phyloP scores from a whole-genome alignment of 2,888 invertebrate genomes.

The Conus canariensis region DNA sequence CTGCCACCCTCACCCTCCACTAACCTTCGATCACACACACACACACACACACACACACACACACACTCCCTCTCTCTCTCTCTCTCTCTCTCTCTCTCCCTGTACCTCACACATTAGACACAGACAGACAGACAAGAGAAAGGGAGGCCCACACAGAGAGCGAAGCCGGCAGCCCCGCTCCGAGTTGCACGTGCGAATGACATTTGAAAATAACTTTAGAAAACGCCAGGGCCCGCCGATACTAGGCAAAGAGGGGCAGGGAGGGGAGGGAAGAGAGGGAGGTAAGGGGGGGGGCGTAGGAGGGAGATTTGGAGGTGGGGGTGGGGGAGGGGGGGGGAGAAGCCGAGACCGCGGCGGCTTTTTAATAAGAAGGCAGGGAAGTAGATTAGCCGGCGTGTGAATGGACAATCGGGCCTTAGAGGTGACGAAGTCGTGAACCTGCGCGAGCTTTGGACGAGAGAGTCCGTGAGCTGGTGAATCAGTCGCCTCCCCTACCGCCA shows the following conservation, averaged over 20 bases:
- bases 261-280: neutral
- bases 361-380: constrained; percentile 42
- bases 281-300: neutral
- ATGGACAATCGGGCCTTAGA: constrained; percentile 28
- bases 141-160: constrained; percentile 27
- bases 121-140: neutral
- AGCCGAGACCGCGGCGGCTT: too few species aligned
- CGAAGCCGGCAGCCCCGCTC: neutral
- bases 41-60: constrained; percentile 9
- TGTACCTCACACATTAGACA: neutral
- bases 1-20: too few species aligned
- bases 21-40: too few species aligned
- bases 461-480: constrained; percentile 36
- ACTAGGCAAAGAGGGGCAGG: neutral
- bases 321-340: neutral
- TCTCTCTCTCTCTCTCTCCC: neutral
- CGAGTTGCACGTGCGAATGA: constrained; percentile 39
- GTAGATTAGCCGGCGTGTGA: constrained; percentile 45
- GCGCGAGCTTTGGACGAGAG: neutral
- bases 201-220: constrained; percentile 43
- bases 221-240: neutral
- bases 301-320: neutral
- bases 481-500: neutral
- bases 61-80: neutral
- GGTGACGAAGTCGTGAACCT: constrained; percentile 18